A percentile compares a stretch with the other conserved stretches of the same genome.
These are phyloP conservation scores for Icerya purchasi DNA, from an alignment of 2,888 invertebrate species.

Conservation along the genomic window DNA sequence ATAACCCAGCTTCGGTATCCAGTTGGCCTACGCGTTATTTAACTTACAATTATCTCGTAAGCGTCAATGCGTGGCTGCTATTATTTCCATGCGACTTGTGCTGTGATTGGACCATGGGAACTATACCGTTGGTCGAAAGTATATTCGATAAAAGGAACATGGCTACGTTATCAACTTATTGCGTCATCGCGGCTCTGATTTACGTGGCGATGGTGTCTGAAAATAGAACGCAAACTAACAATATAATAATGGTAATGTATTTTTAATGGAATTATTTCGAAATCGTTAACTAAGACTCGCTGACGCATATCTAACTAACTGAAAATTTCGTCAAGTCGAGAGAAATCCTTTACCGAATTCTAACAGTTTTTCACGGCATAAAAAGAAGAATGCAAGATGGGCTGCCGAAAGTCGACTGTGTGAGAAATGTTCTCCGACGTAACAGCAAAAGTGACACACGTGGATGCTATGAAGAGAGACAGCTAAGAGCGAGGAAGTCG, in stretches of 20 bases:
- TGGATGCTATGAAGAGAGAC: too few species aligned
- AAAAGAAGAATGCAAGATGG: too few species aligned
- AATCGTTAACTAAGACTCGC: too few species aligned
- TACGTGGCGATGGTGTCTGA: slow-evolving; percentile 34
- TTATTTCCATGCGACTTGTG: slow-evolving; percentile 74
- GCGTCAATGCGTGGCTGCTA: slow-evolving; percentile 74
- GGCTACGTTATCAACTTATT: slow-evolving; percentile 47
- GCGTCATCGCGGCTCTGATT: slow-evolving; percentile 34
- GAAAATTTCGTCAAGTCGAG: too few species aligned
- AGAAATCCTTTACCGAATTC: too few species aligned
- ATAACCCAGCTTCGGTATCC: slow-evolving; percentile 88
- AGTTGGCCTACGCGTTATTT: slow-evolving; percentile 62
- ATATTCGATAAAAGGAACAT: slow-evolving; percentile 62
- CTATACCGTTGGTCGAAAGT: slow-evolving; percentile 62
- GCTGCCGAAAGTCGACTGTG: too few species aligned
- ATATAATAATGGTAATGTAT: slow-evolving; percentile 42
- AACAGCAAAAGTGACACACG: too few species aligned
- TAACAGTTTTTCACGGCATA: too few species aligned
- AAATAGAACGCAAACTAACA: slow-evolving; percentile 38
- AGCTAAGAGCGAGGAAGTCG: too few species aligned
- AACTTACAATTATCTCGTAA: slow-evolving; percentile 79
- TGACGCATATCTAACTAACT: too few species aligned
- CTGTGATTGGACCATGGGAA: slow-evolving; percentile 98
- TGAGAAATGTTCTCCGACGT: too few species aligned
- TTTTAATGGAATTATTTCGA: not conserved